Percentiles rank a stretch among this genome's conserved stretches.
These are phyloP conservation scores for Cyprinodon tularosa DNA, from an alignment of 2,113 vertebrate genomes.

Conservation along the genomic window DNA sequence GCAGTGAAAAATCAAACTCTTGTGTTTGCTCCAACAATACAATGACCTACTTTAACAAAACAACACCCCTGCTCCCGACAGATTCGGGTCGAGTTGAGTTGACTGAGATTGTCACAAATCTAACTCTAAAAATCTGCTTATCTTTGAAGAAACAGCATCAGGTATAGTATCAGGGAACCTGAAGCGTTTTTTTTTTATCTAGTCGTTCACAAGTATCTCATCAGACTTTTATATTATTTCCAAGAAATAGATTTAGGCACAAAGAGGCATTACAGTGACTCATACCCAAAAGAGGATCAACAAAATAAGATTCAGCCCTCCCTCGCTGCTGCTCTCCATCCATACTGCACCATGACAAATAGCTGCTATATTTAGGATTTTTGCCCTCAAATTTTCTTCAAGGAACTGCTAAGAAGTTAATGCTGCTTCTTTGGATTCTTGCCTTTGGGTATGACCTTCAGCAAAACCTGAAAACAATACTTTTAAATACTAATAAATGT, in stretches of 20 bases:
- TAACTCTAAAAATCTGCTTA: constrained; percentile 11
- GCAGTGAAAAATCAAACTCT: not conserved
- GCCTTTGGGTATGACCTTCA: not conserved
- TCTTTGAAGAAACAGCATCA: constrained; percentile 20
- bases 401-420: constrained; percentile 21
- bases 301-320: not conserved
- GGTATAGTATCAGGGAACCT: constrained; percentile 9
- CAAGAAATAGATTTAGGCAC: not conserved
- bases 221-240: accelerated
- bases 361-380: constrained; percentile 27
- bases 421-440: not conserved
- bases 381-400: constrained; percentile 12
- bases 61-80: too few relatives aligned
- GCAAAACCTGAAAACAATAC: not conserved
- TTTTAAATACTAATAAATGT: not conserved
- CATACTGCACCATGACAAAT: constrained; percentile 19
- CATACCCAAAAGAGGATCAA: not conserved
- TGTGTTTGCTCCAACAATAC: not conserved
- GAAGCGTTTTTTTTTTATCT: not conserved
- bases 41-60: not conserved
- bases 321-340: constrained; percentile 15
- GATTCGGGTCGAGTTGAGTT: not conserved
- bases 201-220: not conserved
- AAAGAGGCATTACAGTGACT: not conserved
- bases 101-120: not conserved